Conservation (phyloP, 53 echinoderm and acorn worm species). For the Astropecten irregularis region DNA sequence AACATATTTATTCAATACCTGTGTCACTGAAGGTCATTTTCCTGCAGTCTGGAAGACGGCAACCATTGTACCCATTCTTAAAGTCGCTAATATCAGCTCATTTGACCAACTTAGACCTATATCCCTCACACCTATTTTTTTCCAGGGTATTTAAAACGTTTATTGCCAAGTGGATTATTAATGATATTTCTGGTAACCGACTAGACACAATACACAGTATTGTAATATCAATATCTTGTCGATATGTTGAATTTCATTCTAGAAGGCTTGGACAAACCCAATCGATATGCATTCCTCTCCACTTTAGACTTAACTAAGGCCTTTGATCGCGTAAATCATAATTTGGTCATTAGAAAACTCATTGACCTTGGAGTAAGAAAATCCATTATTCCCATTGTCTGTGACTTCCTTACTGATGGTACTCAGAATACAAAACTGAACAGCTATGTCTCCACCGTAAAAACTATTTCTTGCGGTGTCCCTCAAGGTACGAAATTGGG, state of each 20-base stretch:
- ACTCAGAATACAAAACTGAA: background rate
- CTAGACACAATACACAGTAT: slow-evolving; percentile 12
- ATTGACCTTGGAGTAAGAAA: background rate
- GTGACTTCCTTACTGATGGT: no score
- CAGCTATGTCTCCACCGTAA: no score
- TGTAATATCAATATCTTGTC: slow-evolving; percentile 38
- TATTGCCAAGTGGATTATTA: slow-evolving; percentile 22
- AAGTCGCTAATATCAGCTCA: background rate
- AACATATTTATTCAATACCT: slow-evolving; percentile 9
- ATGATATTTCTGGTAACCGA: slow-evolving; percentile 14
- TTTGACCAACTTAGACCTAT: slow-evolving; percentile 7
- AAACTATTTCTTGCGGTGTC: background rate
- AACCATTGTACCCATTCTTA: slow-evolving; percentile 7
- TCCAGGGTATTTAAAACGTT: slow-evolving; percentile 18
- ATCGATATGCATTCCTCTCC: background rate
- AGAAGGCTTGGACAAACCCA: background rate
- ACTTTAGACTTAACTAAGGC: background rate
- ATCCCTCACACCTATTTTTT: slow-evolving; percentile 9
- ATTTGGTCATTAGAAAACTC: background rate
- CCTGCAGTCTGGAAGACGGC: slow-evolving; percentile 6
- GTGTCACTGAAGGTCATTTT: background rate
- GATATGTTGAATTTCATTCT: no score
- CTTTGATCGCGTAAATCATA: slow-evolving; percentile 15
- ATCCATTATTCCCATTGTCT: slow-evolving; percentile 5
- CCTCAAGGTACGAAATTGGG: slow-evolving; percentile 16